Evolutionary conservation across 2,888 invertebrate genomes (phyloP), one percentile per base, ranked within the genome.

Genomic region (Imbricaverruca yamaguchii): DNA sequence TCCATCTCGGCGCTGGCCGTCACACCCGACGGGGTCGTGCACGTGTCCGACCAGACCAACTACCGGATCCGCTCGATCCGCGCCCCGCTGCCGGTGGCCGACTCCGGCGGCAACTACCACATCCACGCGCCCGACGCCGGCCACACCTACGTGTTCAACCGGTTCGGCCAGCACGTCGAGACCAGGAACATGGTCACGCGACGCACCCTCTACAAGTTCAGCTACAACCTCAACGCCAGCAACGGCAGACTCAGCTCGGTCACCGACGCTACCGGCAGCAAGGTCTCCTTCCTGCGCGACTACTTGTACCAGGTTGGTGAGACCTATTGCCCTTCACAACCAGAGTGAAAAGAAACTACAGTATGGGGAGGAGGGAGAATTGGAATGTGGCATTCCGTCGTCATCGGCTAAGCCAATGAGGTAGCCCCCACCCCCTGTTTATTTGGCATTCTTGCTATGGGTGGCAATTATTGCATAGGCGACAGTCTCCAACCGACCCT

Each of bases 151-250:
- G 92, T 96, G 55, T 96, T 96, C 88, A 96, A 96, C 85, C 90
- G 95, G 84, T 96, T 96, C 86, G 98, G 98, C 0, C 97, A 97
- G 87, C 98, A 98, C 86, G 92, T 96, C 7, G 93, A 94, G 81
- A 98, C 97, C 0, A 93, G 93, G 84, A 96, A 97, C 86, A 97
- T 98, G 83, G 89, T 98, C n/a, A 97, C 97, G 0, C 96, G 95
- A 0, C 95, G 96, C 87, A 94, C 93, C 7, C 93, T 94, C 84
- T 98, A 97, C 87, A 92, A 94, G 4, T 98, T 98, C 87, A 93
- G 96, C 0, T 98, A 98, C 88, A 97, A 96, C 85, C 96, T 97
- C 0, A 97, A 97, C 86, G 97, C 97, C 0, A 96, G 95, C 85
- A 97, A 96, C 86, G 98, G 98, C 0, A 96, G 96, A 86, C 89